Evolutionary conservation across 2,888 invertebrate species (phyloP), one percentile per base, ranked within the genome.

Genomic region (Rambutsinella grinnellia): DNA sequence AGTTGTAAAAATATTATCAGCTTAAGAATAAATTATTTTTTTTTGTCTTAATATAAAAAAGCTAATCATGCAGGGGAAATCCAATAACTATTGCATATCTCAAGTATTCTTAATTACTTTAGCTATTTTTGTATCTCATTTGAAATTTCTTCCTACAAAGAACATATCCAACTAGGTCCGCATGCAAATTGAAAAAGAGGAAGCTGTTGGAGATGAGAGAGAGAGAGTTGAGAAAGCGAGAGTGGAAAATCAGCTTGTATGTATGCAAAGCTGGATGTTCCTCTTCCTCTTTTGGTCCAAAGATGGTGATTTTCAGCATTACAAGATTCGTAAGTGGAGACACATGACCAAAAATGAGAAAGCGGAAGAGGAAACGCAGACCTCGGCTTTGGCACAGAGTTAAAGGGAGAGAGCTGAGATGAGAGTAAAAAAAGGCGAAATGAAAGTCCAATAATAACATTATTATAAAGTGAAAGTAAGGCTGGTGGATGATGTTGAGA

Each of bases 61-160:
- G n/a, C n/a, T n/a, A n/a, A n/a, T n/a, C n/a, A n/a, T n/a, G n/a
- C n/a, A n/a, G n/a, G n/a, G n/a, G n/a, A n/a, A n/a, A n/a, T 36
- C 36, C 36, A 36, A 36, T 36, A 36, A 36, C 36, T 36, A 36
- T 36, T 36, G 36, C 6, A 13, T 8, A 57, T 49, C 54, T 71
- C 65, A 51, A 62, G 63, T 65, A 66, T 66, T 65, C 51, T 57
- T 65, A 72, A 72, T 65, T 71, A 71, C 46, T 71, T 63, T 19
- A 58, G 57, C 27, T 21, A 72, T 36, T 36, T 13, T 36, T 36
- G 36, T 36, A 13, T n/a, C n/a, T n/a, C n/a, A n/a, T n/a, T n/a
- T n/a, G n/a, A n/a, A n/a, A n/a, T 36, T 36, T 36, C 36, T 36
- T n/a, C 36, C 36, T 36, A 8, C 36, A 36, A 36, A 36, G 13